Conservation (phyloP, 2,888 invertebrate species). For the Onchidella celtica region DNA sequence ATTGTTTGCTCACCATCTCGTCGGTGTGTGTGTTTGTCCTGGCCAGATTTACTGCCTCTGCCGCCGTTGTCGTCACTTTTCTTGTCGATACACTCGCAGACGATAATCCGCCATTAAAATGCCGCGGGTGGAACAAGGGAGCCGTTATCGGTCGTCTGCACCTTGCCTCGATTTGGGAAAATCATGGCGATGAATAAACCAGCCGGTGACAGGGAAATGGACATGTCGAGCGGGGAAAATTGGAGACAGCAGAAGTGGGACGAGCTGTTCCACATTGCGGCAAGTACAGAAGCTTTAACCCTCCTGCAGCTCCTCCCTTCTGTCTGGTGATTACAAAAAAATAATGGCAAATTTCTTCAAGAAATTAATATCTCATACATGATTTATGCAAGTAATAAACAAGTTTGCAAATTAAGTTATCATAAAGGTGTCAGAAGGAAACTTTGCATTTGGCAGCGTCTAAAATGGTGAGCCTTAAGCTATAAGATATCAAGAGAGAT, state of each 20-base stretch:
- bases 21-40: neutral
- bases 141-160: constrained; percentile 32
- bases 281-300: too few relatives aligned
- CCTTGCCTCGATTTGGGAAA: constrained; percentile 18
- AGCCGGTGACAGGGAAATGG: neutral
- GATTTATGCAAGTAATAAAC: too few relatives aligned
- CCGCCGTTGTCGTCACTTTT: neutral
- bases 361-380: too few relatives aligned
- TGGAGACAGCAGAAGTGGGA: neutral
- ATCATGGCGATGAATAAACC: constrained; percentile 23
- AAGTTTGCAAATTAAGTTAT: too few relatives aligned
- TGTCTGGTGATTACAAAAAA: too few relatives aligned
- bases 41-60: constrained; percentile 19
- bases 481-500: too few relatives aligned
- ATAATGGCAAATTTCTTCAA: too few relatives aligned
- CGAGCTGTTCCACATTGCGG: neutral
- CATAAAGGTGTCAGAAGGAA: too few relatives aligned
- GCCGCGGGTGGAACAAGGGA: constrained; percentile 20
- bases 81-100: constrained; percentile 16
- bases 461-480: too few relatives aligned
- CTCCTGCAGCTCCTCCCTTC: too few relatives aligned
- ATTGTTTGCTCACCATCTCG: constrained; percentile 8
- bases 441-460: too few relatives aligned
- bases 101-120: constrained; percentile 41
- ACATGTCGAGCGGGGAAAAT: constrained; percentile 8